Conservation (phyloP, 2,113 vertebrate species). For the Delphinus delphis region DNA sequence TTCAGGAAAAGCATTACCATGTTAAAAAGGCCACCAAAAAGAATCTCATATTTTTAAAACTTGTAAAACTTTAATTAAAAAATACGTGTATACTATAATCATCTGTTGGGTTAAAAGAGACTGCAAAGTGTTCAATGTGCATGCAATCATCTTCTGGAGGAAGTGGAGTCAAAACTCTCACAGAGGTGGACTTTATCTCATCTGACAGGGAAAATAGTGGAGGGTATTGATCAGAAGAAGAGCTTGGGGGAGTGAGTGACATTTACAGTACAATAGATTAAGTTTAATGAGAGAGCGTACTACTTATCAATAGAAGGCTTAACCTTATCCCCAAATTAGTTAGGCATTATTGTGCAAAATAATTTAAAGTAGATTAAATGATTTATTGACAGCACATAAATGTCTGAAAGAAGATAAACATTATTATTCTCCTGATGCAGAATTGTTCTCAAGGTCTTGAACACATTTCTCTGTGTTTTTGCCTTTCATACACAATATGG, state of each 20-base stretch:
- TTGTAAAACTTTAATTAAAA: neutral
- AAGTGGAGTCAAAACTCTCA: slow-evolving; percentile 57
- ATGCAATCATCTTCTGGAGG: slow-evolving; percentile 49
- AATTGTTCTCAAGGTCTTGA: neutral
- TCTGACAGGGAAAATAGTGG: slow-evolving; percentile 55
- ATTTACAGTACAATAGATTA: slow-evolving; percentile 69
- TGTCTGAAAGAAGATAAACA: slow-evolving; percentile 55
- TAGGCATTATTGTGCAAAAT: slow-evolving; percentile 70
- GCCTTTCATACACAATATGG: neutral
- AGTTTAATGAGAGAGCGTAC: slow-evolving; percentile 73
- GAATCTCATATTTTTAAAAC: neutral
- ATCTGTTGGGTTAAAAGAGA: slow-evolving; percentile 30
- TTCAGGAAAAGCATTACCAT: neutral
- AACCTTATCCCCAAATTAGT: slow-evolving; percentile 55
- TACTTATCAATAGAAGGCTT: slow-evolving; percentile 71
- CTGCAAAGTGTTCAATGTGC: slow-evolving; percentile 6
- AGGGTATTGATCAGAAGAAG: slow-evolving; percentile 74
- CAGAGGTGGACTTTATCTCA: slow-evolving; percentile 60
- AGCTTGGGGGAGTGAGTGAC: slow-evolving; percentile 66
- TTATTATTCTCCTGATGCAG: slow-evolving; percentile 9
- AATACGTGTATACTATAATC: neutral
- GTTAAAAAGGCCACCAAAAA: neutral
- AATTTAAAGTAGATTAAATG: slow-evolving; percentile 73
- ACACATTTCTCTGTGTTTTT: slow-evolving; percentile 36
- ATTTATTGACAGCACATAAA: slow-evolving; percentile 71